phyloP scores from a whole-genome alignment of 2,888 invertebrate species.

The Maniola hyperantus region DNA sequence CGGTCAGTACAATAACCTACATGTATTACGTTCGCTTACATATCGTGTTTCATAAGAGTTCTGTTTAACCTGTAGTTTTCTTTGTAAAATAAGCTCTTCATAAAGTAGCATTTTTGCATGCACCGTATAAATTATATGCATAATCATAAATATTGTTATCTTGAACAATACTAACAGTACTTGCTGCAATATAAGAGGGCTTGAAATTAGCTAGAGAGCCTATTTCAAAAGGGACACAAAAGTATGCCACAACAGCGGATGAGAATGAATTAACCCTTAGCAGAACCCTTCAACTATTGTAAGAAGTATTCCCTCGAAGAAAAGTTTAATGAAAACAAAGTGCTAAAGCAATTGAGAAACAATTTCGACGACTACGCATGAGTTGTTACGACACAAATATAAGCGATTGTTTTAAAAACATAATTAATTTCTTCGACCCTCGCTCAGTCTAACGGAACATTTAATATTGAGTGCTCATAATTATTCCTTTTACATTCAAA shows the following conservation, averaged over 20 bases:
- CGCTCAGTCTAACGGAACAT: constrained; percentile 76
- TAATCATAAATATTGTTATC: neutral
- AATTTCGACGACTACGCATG: constrained; percentile 79
- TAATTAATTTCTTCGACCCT: constrained; percentile 80
- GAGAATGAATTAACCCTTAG: constrained; percentile 36
- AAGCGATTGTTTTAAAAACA: constrained; percentile 81
- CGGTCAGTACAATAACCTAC: constrained; percentile 44
- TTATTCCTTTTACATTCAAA: constrained; percentile 76
- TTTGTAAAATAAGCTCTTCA: constrained; percentile 4
- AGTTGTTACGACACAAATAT: constrained; percentile 75
- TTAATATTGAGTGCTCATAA: constrained; percentile 82
- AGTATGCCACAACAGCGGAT: constrained; percentile 33
- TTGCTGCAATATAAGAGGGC: neutral
- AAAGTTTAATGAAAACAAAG: constrained; percentile 79
- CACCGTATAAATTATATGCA: neutral
- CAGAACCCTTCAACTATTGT: constrained; percentile 42
- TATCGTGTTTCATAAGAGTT: constrained; percentile 21
- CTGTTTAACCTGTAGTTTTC: constrained; percentile 17
- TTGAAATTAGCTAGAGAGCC: constrained; percentile 15
- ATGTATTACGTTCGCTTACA: constrained; percentile 35
- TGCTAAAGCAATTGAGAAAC: constrained; percentile 78
- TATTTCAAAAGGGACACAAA: constrained; percentile 27
- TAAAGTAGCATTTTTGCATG: constrained; percentile 3
- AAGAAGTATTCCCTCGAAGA: constrained; percentile 52
- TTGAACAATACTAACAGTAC: neutral